These are phyloP conservation scores for Pristionchus entomophagus DNA, from an alignment of 2,888 invertebrate species.

Conservation along the genomic window DNA sequence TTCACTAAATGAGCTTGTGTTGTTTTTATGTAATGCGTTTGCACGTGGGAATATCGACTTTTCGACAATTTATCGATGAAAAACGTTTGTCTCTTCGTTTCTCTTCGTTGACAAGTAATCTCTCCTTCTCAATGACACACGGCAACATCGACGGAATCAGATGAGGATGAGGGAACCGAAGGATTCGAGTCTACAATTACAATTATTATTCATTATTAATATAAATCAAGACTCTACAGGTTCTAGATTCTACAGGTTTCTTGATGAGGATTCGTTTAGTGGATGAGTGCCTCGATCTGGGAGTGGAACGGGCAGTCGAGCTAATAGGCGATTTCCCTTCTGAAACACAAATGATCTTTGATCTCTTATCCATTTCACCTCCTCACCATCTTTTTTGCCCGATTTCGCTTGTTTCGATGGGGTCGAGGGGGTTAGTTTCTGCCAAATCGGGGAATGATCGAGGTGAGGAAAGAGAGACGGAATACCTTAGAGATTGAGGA, in stretches of 20 bases:
- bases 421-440: neutral
- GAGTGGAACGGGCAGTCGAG: neutral
- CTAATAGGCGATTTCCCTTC: neutral
- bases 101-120: neutral
- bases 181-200: neutral
- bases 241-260: neutral
- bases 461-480: neutral
- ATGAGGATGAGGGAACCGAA: neutral
- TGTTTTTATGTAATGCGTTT: too few species aligned
- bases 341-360: neutral
- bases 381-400: neutral
- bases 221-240: too few species aligned
- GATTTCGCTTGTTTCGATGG: neutral
- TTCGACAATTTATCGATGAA: conserved; percentile 21
- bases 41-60: too few species aligned
- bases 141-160: neutral
- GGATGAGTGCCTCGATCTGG: too few species aligned
- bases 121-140: conserved; percentile 10
- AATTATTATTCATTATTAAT: neutral
- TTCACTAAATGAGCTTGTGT: too few species aligned
- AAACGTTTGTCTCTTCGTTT: conserved; percentile 24
- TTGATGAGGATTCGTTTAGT: conserved; percentile 10
- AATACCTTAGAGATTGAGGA: neutral
- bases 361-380: neutral
- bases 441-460: neutral